phyloP scores from a whole-genome alignment of 2,888 invertebrate species.

The Thecocarcelia acutangulata region DNA sequence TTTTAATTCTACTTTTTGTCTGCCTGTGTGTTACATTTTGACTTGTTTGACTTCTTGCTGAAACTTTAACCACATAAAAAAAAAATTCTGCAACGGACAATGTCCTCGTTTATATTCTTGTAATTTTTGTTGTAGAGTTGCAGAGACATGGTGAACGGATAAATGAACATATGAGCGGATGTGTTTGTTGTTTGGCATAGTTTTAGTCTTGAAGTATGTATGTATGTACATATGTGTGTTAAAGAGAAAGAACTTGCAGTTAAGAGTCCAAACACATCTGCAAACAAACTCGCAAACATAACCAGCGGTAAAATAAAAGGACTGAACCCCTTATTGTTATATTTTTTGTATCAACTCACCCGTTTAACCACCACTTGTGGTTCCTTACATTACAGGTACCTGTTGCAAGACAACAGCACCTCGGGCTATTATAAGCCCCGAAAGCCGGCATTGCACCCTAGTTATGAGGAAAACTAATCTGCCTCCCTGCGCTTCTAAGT shows the following conservation, averaged over 20 bases:
- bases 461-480: too few species aligned
- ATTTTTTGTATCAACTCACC: too few species aligned
- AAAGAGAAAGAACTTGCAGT: constrained; percentile 8
- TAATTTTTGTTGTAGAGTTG: constrained; percentile 11
- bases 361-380: too few species aligned
- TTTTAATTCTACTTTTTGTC: constrained; percentile 13
- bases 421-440: too few species aligned
- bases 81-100: constrained; percentile 63
- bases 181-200: constrained; percentile 52
- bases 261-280: background rate
- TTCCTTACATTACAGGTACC: too few species aligned
- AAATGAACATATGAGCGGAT: constrained; percentile 43
- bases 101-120: constrained; percentile 57
- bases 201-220: constrained; percentile 15
- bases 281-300: too few species aligned
- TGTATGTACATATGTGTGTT: constrained; percentile 1
- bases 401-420: too few species aligned
- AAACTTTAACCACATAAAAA: constrained; percentile 53
- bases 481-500: too few species aligned
- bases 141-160: constrained; percentile 40
- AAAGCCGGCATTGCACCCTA: too few species aligned
- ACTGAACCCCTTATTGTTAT: too few species aligned
- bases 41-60: constrained; percentile 66
- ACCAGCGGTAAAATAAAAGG: too few species aligned
- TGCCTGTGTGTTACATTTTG: constrained; percentile 57